These are phyloP conservation scores for Paramisgurnus dabryanus DNA, from an alignment of 2,113 vertebrate genomes.

Conservation along the genomic window DNA sequence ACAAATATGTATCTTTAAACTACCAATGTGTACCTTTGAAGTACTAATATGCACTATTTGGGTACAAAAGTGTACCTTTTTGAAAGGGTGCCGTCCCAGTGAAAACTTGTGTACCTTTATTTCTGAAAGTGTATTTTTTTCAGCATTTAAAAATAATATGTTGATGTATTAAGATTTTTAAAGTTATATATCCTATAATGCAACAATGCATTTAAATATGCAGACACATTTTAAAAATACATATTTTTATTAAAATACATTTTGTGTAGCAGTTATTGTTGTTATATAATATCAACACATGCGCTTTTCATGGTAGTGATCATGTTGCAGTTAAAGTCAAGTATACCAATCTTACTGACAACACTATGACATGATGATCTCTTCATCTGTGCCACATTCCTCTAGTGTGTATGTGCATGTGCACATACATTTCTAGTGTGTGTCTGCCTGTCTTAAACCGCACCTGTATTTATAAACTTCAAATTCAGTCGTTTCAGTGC, in stretches of 20 bases:
- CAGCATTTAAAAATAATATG: no score
- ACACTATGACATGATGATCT: background rate
- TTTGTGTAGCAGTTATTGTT: background rate
- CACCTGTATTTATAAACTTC: slow-evolving; percentile 17
- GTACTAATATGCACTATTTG: no score
- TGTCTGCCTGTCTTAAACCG: background rate
- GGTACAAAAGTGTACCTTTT: no score
- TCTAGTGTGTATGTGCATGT: slow-evolving; percentile 1
- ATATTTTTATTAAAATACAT: background rate
- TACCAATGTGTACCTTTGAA: no score
- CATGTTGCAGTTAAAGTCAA: slow-evolving; percentile 25
- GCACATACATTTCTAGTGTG: background rate
- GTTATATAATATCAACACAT: background rate
- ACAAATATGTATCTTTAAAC: no score
- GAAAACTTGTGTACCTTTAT: no score
- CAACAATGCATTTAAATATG: background rate
- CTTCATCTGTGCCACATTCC: slow-evolving; percentile 28
- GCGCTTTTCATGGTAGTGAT: no score
- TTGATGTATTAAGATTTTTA: no score
- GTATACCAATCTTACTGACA: slow-evolving; percentile 38
- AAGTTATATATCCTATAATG: no score
- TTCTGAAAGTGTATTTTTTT: no score
- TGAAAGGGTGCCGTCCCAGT: no score
- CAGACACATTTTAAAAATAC: no score
- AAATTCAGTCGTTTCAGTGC: slow-evolving; percentile 27